A percentile compares a stretch with the other conserved stretches of the same genome.
phyloP scores from a whole-genome alignment of 2,113 vertebrate species.

The Conger conger region DNA sequence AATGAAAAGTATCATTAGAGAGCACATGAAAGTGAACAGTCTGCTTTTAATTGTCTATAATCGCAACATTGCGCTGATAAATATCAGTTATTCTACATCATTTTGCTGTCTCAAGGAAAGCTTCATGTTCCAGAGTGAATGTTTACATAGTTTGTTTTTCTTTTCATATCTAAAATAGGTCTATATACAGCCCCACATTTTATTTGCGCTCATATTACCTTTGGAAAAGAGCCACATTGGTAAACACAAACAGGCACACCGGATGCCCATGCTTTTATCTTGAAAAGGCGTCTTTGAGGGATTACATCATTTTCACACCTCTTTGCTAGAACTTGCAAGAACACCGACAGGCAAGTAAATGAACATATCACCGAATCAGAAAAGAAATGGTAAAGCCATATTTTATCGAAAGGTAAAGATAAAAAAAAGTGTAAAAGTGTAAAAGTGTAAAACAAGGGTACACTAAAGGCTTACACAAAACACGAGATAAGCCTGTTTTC shows the following conservation, averaged over 20 bases:
- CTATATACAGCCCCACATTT: background rate
- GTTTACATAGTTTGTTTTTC: slow-evolving; percentile 2
- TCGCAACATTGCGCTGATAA: background rate
- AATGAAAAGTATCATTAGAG: background rate
- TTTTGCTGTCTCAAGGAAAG: background rate
- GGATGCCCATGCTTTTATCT: slow-evolving; percentile 31
- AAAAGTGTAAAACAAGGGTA: slow-evolving; percentile 10
- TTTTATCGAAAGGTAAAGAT: background rate
- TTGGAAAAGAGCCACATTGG: slow-evolving; percentile 39
- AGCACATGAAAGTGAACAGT: background rate
- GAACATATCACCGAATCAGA: background rate
- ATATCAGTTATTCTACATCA: background rate
- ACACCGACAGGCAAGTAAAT: slow-evolving; percentile 10
- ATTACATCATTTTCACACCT: slow-evolving; percentile 40
- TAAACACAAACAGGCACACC: slow-evolving; percentile 48
- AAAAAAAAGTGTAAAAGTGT: slow-evolving; percentile 20
- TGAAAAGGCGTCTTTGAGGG: slow-evolving; percentile 34
- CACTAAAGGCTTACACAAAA: background rate
- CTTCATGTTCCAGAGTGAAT: background rate
- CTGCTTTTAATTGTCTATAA: background rate
- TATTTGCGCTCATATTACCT: slow-evolving; percentile 11
- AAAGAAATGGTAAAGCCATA: background rate
- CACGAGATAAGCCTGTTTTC: slow-evolving; percentile 39
- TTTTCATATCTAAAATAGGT: background rate
- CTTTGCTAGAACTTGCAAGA: slow-evolving; percentile 32